These are phyloP conservation scores for Nycticebus coucang DNA, from an alignment of 2,113 vertebrate genomes.

Conservation along the genomic window DNA sequence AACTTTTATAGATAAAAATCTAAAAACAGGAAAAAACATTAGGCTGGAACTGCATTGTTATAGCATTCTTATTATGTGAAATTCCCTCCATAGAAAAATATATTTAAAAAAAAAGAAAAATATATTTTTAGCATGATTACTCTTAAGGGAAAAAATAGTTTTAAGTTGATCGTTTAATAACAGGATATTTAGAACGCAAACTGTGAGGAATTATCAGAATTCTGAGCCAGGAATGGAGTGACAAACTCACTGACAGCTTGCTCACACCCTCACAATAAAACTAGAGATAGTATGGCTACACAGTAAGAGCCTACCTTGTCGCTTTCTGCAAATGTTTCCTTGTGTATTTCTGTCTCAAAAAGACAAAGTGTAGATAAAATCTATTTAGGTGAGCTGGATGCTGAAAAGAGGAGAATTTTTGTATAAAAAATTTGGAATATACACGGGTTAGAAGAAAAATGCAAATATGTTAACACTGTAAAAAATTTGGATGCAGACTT, in stretches of 20 bases:
- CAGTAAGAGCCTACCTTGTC: not conserved
- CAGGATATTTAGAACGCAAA: not conserved
- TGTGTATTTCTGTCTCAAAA: not conserved
- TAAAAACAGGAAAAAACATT: not conserved
- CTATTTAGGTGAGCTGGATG: not conserved
- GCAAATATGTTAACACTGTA: not conserved
- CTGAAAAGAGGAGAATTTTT: not conserved
- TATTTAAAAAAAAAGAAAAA: not conserved
- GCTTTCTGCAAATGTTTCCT: constrained; percentile 19
- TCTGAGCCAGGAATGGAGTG: not conserved
- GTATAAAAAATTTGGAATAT: not conserved
- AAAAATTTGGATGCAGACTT: not conserved
- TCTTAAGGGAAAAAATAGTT: not conserved
- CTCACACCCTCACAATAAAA: not conserved
- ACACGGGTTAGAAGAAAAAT: not conserved
- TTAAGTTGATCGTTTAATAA: not conserved
- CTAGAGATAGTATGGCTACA: not conserved
- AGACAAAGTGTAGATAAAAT: not conserved
- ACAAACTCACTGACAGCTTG: not conserved
- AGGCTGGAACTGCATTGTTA: not conserved
- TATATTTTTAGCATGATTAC: not conserved
- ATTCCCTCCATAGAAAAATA: not conserved
- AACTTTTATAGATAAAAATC: not conserved
- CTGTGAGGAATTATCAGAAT: not conserved
- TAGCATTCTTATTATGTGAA: not conserved